Evolutionary conservation across 2,888 invertebrate species (phyloP), one percentile per base, ranked within the genome.

Genomic region (Octodonta nipae): DNA sequence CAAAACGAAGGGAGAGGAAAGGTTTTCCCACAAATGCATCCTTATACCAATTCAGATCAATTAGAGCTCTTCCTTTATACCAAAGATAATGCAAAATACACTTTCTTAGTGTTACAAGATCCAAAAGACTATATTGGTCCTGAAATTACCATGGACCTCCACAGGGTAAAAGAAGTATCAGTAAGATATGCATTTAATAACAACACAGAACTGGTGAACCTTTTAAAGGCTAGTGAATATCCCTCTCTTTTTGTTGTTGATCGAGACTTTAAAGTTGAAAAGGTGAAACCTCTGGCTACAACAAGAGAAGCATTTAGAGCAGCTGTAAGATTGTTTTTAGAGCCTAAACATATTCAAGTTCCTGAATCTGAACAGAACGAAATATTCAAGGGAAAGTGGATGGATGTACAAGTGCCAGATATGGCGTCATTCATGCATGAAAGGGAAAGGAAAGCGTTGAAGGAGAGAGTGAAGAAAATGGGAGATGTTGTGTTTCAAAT

Each of bases 401-500:
- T 56, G 12, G 40, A 17, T 5, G 14, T 3, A 13, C 66, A 51
- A 34, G 44, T 50, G 10, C 50, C 52, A 6, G 52, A 56, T 30
- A 47, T 50, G 36, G 38, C 41, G 10, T 43, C 44, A 15, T 39
- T 55, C 16, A 45, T 49, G 35, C 46, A 50, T 35, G 51, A 55
- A 11, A 44, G 47, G 24, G 53, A 53, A 32, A 42, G 44, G 12
- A 46, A 53, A 42, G 54, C 50, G 33, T 45, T 61, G 27, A 44
- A 51, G 22, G 49, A 58, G 24, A 54, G 54, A 35, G 51, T 61
- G 7, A 61, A 58, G 33, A 47, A 49, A 41, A 54, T 56, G 44
- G 61, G 62, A 17, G 75, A 82, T 55, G 57, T 69, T 4, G 70
- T 92, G 2, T 87, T 83, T 57, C 83, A 86, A 61, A 73, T 77